Base-by-base conservation (phyloP, 2,113 vertebrate genomes). In the Lagopus muta region DNA sequence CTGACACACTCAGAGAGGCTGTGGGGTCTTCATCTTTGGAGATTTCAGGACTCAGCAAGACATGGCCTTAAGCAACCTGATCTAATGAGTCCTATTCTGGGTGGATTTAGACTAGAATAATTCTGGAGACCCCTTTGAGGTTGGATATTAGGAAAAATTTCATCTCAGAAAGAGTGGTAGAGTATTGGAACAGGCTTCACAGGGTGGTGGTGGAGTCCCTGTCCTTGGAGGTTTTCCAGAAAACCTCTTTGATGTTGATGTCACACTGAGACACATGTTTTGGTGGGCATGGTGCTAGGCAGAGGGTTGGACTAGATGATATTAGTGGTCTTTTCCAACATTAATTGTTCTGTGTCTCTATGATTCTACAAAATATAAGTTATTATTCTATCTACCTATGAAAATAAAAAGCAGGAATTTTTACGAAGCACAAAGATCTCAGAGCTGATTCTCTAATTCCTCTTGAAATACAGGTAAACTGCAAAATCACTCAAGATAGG, bases 31-130 rank as follows among this genome's bases (percentile, higher is more conserved):
- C n/a, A 47, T 52, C 43, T 45, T 52, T 38, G 25, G 30, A 82
- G 2, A 0, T 64, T 4, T 60, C 0, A 3, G 43, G 57, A 34
- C 40, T 15, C 12, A 40, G 4, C 1, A 61, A n/a, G 47, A 55
- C 3, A 2, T 14, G 43, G 11, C 2, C 18, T 10, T 60, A 6
- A 15, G 38, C 34, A 43, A 5, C 27, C 32, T 69, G 27, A 42
- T 47, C 25, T 64, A n/a, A 48, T 21, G 28, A 48, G 20, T 58
- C 30, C 16, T 40, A 3, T 54, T 72, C 17, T 76, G 27, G 69
- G 18, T 60, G 4, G 0, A 0, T 27, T 32, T 86, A 45, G 34
- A 57, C 54, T 69, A 28, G 64, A 58, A 14, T 30, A 67, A 8
- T 13, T 72, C 38, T 64, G 67, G 38, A 72, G 2, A 0, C 8